A percentile compares a stretch with the other conserved stretches of the same genome.
Evolutionary conservation across 2,888 invertebrate genomes (phyloP).

Genomic region (Sussaba pulchella): DNA sequence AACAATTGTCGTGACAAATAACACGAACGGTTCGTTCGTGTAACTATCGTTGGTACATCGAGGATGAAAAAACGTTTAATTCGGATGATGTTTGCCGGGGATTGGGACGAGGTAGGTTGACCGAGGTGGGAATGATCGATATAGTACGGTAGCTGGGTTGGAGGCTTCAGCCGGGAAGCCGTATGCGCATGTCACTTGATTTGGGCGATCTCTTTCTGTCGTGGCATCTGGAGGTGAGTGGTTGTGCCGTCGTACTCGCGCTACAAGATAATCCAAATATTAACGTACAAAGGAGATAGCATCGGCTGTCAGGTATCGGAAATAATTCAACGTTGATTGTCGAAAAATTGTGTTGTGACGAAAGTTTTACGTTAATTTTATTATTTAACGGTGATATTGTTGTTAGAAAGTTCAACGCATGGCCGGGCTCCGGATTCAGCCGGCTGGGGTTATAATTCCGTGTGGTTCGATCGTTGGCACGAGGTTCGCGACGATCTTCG

Average conservation of each 20-base stretch:
- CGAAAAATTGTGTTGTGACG: conserved; percentile 74
- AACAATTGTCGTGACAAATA: conserved; percentile 7
- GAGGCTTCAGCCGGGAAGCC: conserved; percentile 74
- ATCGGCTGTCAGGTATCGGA: conserved; percentile 77
- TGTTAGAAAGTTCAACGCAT: conserved; percentile 62
- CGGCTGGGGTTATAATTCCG: conserved; percentile 53
- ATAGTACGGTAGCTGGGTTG: conserved; percentile 72
- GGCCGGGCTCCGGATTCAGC: conserved; percentile 55
- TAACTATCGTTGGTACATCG: too few species aligned
- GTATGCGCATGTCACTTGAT: conserved; percentile 82
- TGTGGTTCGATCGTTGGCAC: conserved; percentile 40
- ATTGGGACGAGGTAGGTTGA: conserved; percentile 18
- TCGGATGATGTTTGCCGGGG: neutral
- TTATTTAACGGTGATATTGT: conserved; percentile 59
- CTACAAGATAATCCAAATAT: conserved; percentile 77
- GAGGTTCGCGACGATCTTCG: conserved; percentile 28
- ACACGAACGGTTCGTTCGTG: too few species aligned
- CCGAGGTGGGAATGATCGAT: conserved; percentile 72
- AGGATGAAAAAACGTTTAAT: too few species aligned
- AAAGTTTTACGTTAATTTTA: conserved; percentile 72
- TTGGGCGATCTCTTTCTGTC: conserved; percentile 83
- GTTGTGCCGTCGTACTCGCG: conserved; percentile 76
- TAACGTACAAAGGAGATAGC: conserved; percentile 67
- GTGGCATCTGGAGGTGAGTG: conserved; percentile 84
- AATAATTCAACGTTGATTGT: conserved; percentile 72